These are phyloP conservation scores for Lepus townsendii DNA, from an alignment of 2,797 vertebrate genomes.

Conservation along the genomic window DNA sequence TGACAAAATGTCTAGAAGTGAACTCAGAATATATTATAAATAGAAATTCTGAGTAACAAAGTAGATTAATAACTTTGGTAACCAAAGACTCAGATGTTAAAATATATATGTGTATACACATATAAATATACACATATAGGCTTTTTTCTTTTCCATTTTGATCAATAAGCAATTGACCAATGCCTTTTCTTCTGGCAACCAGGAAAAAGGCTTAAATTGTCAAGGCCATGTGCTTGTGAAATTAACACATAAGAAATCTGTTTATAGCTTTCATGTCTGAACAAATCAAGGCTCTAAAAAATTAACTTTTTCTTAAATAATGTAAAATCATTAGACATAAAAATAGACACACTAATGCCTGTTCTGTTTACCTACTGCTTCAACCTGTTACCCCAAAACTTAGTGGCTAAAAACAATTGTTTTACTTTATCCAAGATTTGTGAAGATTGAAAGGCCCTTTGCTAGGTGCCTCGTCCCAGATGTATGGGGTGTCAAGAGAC, in stretches of 20 bases:
- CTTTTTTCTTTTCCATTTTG: background rate
- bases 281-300: background rate
- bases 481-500: background rate
- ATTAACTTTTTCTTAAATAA: background rate
- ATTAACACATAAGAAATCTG: background rate
- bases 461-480: background rate
- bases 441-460: background rate
- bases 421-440: background rate
- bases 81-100: background rate
- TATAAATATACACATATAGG: background rate
- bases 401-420: background rate
- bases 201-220: background rate
- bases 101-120: background rate
- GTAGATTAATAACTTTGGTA: conserved; percentile 35
- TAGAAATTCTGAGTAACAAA: background rate
- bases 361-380: background rate
- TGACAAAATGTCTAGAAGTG: conserved; percentile 28
- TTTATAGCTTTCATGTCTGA: background rate
- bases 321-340: background rate
- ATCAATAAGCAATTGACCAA: background rate
- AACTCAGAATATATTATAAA: conserved; percentile 17
- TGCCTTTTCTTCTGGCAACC: background rate
- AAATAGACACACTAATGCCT: background rate
- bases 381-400: background rate
- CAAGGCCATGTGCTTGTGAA: background rate